Evolutionary conservation across 2,888 invertebrate genomes (phyloP).

Genomic region (Mesorhabditis sp.): DNA sequence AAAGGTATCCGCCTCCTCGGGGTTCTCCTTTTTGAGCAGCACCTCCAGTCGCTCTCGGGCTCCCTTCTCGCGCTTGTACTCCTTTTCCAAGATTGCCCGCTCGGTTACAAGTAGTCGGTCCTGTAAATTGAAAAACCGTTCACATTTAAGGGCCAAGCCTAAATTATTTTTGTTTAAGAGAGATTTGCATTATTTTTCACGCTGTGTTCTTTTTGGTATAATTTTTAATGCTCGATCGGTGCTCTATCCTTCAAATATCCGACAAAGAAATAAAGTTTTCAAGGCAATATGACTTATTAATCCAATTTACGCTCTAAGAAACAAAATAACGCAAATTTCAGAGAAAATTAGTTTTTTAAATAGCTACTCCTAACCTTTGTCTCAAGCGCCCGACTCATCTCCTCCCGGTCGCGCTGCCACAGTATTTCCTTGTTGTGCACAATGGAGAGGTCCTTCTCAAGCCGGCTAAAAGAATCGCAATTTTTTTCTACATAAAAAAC

Average conservation of each 20-base stretch:
- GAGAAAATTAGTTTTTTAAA: background rate
- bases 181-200: too few relatives aligned
- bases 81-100: background rate
- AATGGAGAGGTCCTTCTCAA: background rate
- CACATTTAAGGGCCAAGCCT: background rate
- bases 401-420: background rate
- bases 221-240: too few relatives aligned
- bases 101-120: background rate
- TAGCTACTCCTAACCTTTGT: background rate
- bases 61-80: constrained; percentile 2
- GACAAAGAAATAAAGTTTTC: too few relatives aligned
- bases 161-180: too few relatives aligned
- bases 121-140: background rate
- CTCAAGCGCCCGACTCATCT: background rate
- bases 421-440: background rate
- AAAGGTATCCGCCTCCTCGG: background rate
- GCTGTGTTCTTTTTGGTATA: too few relatives aligned
- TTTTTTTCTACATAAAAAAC: background rate
- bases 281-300: too few relatives aligned
- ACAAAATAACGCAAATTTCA: too few relatives aligned
- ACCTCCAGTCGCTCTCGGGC: background rate
- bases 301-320: too few relatives aligned
- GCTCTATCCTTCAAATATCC: too few relatives aligned
- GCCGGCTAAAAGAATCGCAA: background rate
- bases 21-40: background rate